A percentile compares a stretch with the other conserved stretches of the same genome.
These are phyloP conservation scores for Mythimna vitellina DNA, from an alignment of 2,888 invertebrate species.

Conservation along the genomic window DNA sequence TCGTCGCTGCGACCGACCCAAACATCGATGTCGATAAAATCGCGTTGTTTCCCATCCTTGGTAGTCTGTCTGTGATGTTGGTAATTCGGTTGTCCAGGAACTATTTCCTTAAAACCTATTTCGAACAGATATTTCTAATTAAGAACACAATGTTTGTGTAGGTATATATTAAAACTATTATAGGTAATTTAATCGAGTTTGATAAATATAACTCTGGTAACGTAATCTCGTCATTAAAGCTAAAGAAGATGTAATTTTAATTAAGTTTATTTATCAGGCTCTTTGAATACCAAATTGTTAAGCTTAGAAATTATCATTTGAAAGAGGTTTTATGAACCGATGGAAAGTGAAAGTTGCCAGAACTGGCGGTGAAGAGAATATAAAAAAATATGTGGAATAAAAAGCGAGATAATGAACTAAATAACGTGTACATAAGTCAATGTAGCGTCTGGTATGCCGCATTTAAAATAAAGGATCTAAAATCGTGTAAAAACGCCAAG, in stretches of 20 bases:
- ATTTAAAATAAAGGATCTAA: constrained; percentile 8
- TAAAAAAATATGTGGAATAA: constrained; percentile 19
- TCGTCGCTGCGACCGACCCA: neutral
- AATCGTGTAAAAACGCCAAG: constrained; percentile 19
- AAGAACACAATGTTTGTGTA: constrained; percentile 55
- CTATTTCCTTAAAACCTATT: constrained; percentile 57
- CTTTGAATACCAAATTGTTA: constrained; percentile 61
- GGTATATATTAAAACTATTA: constrained; percentile 45
- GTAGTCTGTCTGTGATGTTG: constrained; percentile 61
- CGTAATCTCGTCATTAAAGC: constrained; percentile 61
- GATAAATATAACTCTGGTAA: constrained; percentile 57
- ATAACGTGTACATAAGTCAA: constrained; percentile 39
- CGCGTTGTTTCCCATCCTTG: constrained; percentile 13
- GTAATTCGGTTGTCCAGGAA: constrained; percentile 49
- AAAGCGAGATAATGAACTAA: constrained; percentile 23
- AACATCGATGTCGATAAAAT: constrained; percentile 42
- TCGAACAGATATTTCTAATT: constrained; percentile 60
- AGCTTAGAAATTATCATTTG: constrained; percentile 58
- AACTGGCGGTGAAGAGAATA: neutral
- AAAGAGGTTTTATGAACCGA: constrained; percentile 57
- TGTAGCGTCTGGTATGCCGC: constrained; percentile 23
- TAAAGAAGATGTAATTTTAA: constrained; percentile 48
- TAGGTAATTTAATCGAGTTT: constrained; percentile 61
- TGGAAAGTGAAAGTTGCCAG: constrained; percentile 19
- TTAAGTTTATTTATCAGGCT: constrained; percentile 61